Conservation (phyloP, 1,140 invertebrate genomes). For the Polypedilum pembai region DNA sequence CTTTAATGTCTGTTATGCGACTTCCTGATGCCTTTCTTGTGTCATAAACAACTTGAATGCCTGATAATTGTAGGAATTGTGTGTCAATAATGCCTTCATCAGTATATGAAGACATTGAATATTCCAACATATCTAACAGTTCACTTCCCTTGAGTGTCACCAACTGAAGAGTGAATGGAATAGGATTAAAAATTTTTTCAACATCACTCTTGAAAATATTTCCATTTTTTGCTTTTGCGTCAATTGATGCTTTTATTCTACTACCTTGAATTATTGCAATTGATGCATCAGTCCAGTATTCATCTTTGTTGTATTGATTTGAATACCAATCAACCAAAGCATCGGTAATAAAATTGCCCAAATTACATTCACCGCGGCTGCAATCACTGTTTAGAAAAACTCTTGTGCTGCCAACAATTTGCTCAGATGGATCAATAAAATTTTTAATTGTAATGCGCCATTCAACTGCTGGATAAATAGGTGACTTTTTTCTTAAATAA, state of each 20-base stretch:
- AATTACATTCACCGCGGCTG: conserved; percentile 67
- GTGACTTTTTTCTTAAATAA: conserved; percentile 31
- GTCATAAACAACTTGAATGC: conserved; percentile 50
- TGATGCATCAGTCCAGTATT: conserved; percentile 64
- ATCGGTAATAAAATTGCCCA: conserved; percentile 76
- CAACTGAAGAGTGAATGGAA: background rate
- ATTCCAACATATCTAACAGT: background rate
- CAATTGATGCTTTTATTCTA: background rate
- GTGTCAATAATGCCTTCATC: conserved; percentile 47
- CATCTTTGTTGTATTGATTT: conserved; percentile 43
- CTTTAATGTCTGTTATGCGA: conserved; percentile 46
- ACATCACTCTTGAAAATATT: background rate
- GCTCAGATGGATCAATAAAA: conserved; percentile 31
- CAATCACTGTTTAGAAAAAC: conserved; percentile 57
- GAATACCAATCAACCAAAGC: conserved; percentile 49
- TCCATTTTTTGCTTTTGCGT: background rate
- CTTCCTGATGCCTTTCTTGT: conserved; percentile 44
- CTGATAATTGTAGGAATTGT: conserved; percentile 55
- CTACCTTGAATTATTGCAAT: conserved; percentile 71
- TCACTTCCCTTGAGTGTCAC: conserved; percentile 1
- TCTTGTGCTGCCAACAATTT: conserved; percentile 55
- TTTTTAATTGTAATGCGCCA: conserved; percentile 44
- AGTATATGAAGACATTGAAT: background rate
- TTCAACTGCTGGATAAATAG: conserved; percentile 47
- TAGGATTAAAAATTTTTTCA: background rate